Evolutionary conservation across 2,888 invertebrate genomes (phyloP).

Genomic region (Eretmocerus hayati): DNA sequence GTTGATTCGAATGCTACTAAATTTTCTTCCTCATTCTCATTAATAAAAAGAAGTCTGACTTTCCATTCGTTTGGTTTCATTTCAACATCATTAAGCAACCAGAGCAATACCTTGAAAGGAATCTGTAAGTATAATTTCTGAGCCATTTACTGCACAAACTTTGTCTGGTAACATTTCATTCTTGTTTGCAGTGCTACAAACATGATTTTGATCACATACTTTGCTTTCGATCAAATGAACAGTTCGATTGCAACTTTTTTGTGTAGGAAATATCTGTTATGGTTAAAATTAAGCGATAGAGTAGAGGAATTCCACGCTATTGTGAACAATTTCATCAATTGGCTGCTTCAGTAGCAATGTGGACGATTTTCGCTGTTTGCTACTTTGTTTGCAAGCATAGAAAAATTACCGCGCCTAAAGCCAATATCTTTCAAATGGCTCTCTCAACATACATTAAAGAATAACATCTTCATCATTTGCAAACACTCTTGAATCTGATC

Average conservation of each 20-base stretch:
- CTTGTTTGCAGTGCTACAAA: constrained; percentile 13
- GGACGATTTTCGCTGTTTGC: constrained; percentile 17
- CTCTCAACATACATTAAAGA: constrained; percentile 10
- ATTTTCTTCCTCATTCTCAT: too few species aligned
- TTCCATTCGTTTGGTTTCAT: too few species aligned
- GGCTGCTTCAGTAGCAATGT: constrained; percentile 16
- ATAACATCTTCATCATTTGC: constrained; percentile 12
- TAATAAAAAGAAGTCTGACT: too few species aligned
- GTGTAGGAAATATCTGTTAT: constrained; percentile 12
- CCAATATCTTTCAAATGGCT: constrained; percentile 14
- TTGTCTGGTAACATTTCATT: constrained; percentile 20
- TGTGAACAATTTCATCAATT: constrained; percentile 20
- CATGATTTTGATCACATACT: constrained; percentile 11
- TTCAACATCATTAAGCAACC: too few species aligned
- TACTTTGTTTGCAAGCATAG: constrained; percentile 18
- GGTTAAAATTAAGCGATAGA: constrained; percentile 15
- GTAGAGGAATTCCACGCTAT: constrained; percentile 4
- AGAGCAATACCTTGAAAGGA: too few species aligned
- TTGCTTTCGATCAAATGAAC: constrained; percentile 5
- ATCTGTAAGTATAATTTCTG: too few species aligned
- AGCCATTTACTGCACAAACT: constrained; percentile 11
- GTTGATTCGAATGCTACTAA: too few species aligned
- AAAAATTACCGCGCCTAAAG: constrained; percentile 19
- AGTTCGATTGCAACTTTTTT: constrained; percentile 6
- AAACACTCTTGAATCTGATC: constrained; percentile 7